Conservation (phyloP, 2,797 vertebrate species). For the Scomberomorus guttatus region DNA sequence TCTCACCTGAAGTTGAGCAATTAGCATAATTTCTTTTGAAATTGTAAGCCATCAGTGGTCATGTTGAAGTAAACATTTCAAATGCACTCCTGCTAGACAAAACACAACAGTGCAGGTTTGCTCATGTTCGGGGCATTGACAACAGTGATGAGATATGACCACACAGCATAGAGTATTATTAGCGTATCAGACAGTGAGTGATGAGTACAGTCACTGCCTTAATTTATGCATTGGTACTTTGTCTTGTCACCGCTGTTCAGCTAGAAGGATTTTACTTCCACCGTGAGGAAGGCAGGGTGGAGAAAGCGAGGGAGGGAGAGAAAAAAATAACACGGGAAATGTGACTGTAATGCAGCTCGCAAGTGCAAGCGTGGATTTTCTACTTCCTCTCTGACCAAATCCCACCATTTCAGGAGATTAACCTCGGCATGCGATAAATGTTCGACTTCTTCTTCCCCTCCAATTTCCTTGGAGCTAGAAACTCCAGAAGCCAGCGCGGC, state of each 20-base stretch:
- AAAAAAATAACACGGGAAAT: slow-evolving; percentile 77
- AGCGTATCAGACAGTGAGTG: slow-evolving; percentile 74
- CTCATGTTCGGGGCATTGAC: slow-evolving; percentile 61
- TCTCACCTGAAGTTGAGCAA: slow-evolving; percentile 13
- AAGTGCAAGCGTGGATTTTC: slow-evolving; percentile 84
- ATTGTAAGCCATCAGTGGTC: not conserved
- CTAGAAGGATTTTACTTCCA: slow-evolving; percentile 77
- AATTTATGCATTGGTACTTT: slow-evolving; percentile 82
- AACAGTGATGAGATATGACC: slow-evolving; percentile 67
- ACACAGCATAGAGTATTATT: slow-evolving; percentile 65
- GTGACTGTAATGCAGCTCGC: slow-evolving; percentile 83
- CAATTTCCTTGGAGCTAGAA: slow-evolving; percentile 88
- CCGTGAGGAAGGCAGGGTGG: slow-evolving; percentile 48
- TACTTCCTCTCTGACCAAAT: slow-evolving; percentile 87
- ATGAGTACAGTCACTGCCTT: slow-evolving; percentile 73
- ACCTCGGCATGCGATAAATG: slow-evolving; percentile 90
- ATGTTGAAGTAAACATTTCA: slow-evolving; percentile 42
- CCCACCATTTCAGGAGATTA: slow-evolving; percentile 91
- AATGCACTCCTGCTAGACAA: slow-evolving; percentile 1
- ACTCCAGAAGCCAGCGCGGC: slow-evolving; percentile 86
- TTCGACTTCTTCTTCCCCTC: slow-evolving; percentile 88
- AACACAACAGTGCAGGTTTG: slow-evolving; percentile 41
- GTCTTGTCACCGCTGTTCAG: slow-evolving; percentile 78
- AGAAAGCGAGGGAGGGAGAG: slow-evolving; percentile 13
- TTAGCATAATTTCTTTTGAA: slow-evolving; percentile 23